Conservation (phyloP, 2,888 invertebrate species). For the Trissoscelio sp. region DNA sequence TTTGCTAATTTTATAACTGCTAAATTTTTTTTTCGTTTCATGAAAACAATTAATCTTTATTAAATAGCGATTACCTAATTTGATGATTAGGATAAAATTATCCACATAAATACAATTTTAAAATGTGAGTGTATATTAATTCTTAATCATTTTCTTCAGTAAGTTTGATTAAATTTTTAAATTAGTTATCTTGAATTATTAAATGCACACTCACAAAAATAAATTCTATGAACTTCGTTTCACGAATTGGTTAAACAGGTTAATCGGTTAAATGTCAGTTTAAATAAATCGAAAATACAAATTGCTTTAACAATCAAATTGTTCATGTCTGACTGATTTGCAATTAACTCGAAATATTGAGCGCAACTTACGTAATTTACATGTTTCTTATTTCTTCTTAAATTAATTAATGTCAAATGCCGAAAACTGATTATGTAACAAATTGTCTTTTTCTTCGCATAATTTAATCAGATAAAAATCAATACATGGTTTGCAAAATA, state of each 20-base stretch:
- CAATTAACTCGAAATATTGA: slow-evolving; percentile 3
- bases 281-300: slow-evolving; percentile 2
- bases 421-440: slow-evolving; percentile 2
- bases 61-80: slow-evolving; percentile 24
- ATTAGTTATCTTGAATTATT: neutral
- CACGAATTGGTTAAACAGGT: neutral
- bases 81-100: neutral
- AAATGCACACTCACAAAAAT: neutral
- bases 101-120: too few relatives aligned
- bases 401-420: slow-evolving; percentile 10
- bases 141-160: too few relatives aligned
- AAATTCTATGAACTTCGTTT: slow-evolving; percentile 1
- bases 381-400: neutral
- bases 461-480: neutral
- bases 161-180: neutral
- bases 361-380: slow-evolving; percentile 2
- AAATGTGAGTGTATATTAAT: too few relatives aligned
- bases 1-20: too few relatives aligned
- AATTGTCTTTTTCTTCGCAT: neutral
- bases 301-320: slow-evolving; percentile 27
- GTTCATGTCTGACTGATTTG: neutral
- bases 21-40: too few relatives aligned
- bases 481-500: neutral
- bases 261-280: too few relatives aligned
- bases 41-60: too few relatives aligned